These are phyloP conservation scores for Onychostruthus taczanowskii DNA, from an alignment of 2,113 vertebrate genomes.

Conservation along the genomic window DNA sequence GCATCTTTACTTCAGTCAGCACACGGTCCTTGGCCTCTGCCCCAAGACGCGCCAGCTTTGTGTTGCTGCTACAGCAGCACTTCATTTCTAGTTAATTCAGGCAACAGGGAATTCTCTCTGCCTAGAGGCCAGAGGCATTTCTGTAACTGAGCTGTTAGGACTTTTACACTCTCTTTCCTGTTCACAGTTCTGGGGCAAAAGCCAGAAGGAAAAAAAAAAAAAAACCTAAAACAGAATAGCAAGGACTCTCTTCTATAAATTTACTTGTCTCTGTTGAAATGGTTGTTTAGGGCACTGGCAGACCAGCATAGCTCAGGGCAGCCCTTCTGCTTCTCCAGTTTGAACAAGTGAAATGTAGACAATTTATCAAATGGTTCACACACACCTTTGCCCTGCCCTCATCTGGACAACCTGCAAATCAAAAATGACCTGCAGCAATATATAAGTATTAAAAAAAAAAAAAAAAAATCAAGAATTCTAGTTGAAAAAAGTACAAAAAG, in stretches of 20 bases:
- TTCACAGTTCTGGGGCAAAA: neutral
- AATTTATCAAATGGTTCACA: neutral
- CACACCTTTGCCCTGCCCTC: neutral
- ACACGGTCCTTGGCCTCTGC: neutral
- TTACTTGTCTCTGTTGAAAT: neutral
- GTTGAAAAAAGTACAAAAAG: neutral
- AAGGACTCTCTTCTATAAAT: neutral
- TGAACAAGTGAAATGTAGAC: neutral
- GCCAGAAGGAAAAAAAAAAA: neutral
- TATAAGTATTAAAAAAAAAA: accelerated
- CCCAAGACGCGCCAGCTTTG: neutral
- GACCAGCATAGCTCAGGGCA: neutral
- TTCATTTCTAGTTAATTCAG: neutral
- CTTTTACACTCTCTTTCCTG: neutral
- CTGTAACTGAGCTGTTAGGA: neutral
- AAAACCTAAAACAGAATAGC: neutral
- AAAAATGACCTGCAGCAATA: neutral
- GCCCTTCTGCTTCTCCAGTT: neutral
- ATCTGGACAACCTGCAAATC: neutral
- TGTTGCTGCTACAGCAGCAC: neutral
- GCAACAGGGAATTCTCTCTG: neutral
- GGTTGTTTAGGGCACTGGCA: neutral
- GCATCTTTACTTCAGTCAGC: neutral
- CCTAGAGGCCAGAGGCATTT: neutral
- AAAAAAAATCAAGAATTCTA: neutral